Percentiles rank a stretch among this genome's conserved stretches.
Conservation (phyloP, 1,140 invertebrate species). For the Sitophilus oryzae region DNA sequence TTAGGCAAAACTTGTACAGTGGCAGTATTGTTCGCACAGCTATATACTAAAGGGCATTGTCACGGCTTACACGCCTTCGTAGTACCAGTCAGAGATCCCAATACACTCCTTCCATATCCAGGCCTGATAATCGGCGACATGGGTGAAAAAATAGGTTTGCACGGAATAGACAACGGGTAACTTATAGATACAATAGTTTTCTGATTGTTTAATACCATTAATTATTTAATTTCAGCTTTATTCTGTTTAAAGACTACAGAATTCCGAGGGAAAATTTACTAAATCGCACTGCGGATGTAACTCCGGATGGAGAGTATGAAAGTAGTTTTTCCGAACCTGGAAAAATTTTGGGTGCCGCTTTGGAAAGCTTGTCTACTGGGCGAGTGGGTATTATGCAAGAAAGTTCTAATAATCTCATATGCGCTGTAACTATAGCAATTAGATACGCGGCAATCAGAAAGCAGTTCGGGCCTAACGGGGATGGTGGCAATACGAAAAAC, state of each 20-base stretch:
- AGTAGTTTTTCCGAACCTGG: constrained; percentile 70
- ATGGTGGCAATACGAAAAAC: constrained; percentile 42
- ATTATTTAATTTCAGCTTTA: constrained; percentile 55
- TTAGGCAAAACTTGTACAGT: constrained; percentile 80
- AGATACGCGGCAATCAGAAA: constrained; percentile 83
- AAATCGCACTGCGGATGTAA: constrained; percentile 87
- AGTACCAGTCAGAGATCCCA: constrained; percentile 72
- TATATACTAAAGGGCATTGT: constrained; percentile 68
- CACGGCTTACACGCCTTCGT: constrained; percentile 85
- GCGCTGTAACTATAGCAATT: constrained; percentile 77
- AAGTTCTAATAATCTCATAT: constrained; percentile 64
- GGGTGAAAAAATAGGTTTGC: constrained; percentile 81
- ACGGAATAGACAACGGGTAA: constrained; percentile 85
- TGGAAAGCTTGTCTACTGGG: constrained; percentile 82
- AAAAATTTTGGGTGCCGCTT: constrained; percentile 70
- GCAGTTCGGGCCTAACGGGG: constrained; percentile 74
- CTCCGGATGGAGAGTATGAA: constrained; percentile 75
- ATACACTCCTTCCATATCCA: constrained; percentile 65
- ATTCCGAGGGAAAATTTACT: constrained; percentile 80
- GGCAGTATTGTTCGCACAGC: constrained; percentile 82
- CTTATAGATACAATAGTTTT: background rate
- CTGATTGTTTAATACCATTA: background rate
- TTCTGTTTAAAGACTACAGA: constrained; percentile 80
- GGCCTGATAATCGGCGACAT: constrained; percentile 73
- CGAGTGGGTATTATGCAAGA: constrained; percentile 71